These are phyloP conservation scores for Neodiprion fabricii DNA, from an alignment of 1,140 invertebrate species.

Conservation along the genomic window DNA sequence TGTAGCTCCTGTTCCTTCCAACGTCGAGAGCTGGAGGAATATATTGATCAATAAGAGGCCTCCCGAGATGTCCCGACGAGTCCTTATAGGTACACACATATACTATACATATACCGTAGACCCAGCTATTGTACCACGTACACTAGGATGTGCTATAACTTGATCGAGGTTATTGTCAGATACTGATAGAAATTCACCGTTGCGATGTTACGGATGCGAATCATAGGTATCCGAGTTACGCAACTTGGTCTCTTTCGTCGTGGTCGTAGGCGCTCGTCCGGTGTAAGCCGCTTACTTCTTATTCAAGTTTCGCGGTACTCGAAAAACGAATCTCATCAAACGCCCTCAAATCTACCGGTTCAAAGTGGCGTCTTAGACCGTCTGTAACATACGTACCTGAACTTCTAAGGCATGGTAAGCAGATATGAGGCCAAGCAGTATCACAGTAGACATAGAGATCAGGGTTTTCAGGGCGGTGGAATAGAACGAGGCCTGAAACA, in stretches of 20 bases:
- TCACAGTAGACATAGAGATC: slow-evolving; percentile 98
- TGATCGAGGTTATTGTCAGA: background rate
- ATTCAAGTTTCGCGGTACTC: no score
- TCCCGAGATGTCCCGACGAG: background rate
- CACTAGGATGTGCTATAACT: background rate
- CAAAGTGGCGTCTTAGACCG: no score
- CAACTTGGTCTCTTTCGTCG: no score
- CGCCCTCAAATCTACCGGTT: no score
- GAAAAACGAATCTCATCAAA: no score
- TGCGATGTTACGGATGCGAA: no score
- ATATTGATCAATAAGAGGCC: slow-evolving; percentile 1
- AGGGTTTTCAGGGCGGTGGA: slow-evolving; percentile 97
- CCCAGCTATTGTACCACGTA: background rate
- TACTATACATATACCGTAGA: background rate
- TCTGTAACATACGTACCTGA: slow-evolving; percentile 76
- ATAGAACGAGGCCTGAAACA: slow-evolving; percentile 91
- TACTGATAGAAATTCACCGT: background rate
- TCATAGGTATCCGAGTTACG: no score
- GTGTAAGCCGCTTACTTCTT: no score
- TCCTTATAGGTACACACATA: background rate
- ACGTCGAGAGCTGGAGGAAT: background rate
- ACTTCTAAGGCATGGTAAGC: slow-evolving; percentile 99
- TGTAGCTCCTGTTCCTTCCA: background rate
- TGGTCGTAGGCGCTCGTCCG: no score
- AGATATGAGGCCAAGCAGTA: slow-evolving; percentile 97